Conservation (phyloP, 2,113 vertebrate genomes). For the Catharus fuscescens region DNA sequence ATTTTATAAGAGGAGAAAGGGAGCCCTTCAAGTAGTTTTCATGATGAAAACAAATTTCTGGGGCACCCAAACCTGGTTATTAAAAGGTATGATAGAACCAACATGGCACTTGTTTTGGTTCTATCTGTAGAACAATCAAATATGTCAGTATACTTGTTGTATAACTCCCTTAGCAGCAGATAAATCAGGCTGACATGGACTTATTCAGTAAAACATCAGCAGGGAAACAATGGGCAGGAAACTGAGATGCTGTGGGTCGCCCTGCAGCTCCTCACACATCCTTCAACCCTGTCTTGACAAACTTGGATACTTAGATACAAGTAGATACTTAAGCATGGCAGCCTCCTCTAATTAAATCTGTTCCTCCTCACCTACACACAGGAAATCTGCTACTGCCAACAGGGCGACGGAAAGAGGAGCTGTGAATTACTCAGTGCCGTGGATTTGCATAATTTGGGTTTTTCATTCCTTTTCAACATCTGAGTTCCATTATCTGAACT, state of each 20-base stretch:
- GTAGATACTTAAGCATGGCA: background rate
- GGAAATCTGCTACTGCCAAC: background rate
- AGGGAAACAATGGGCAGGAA: background rate
- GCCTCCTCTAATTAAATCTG: background rate
- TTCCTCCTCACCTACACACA: background rate
- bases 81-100: background rate
- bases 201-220: background rate
- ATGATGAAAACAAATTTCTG: background rate
- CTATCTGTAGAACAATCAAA: background rate
- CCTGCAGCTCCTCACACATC: background rate
- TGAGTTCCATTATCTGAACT: slow-evolving; percentile 45
- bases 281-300: background rate
- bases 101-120: background rate
- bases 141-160: background rate
- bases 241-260: background rate
- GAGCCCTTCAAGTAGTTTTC: background rate
- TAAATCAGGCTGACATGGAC: background rate
- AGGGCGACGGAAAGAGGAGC: background rate
- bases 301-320: rapidly evolving
- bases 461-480: slow-evolving; percentile 28
- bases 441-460: slow-evolving; percentile 37
- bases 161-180: background rate
- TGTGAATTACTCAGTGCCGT: background rate
- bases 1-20: background rate
- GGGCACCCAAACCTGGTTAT: background rate